Conservation (phyloP, 2,113 vertebrate genomes). For the Ctenodactylus gundi region DNA sequence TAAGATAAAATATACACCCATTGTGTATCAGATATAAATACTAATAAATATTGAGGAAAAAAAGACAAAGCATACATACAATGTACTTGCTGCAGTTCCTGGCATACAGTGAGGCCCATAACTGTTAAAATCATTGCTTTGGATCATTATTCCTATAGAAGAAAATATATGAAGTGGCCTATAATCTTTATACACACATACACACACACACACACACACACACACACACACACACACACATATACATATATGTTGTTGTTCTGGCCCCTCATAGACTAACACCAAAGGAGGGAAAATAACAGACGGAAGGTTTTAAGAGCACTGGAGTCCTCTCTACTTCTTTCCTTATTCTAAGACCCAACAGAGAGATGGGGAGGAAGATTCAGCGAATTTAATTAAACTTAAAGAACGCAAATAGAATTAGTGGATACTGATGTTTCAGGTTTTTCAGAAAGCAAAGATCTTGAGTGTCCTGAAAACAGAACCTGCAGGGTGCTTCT, state of each 20-base stretch:
- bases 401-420: conserved; percentile 40
- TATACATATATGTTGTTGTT: neutral
- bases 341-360: neutral
- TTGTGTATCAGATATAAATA: too few species aligned
- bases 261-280: neutral
- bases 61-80: neutral
- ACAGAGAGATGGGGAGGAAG: neutral
- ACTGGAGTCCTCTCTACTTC: neutral
- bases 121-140: neutral
- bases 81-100: neutral
- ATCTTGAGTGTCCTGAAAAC: conserved; percentile 28
- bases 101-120: neutral
- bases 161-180: neutral
- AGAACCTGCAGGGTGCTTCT: conserved; percentile 20
- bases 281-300: neutral
- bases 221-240: too few species aligned
- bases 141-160: neutral
- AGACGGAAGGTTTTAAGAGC: neutral
- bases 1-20: neutral
- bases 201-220: too few species aligned
- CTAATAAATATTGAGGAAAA: too few species aligned
- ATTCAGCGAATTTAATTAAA: conserved; percentile 62
- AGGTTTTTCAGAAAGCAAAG: conserved; percentile 27
- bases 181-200: too few species aligned
- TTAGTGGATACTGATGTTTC: conserved; percentile 54